Percentiles rank a stretch among this genome's conserved stretches.
Conservation (phyloP, 2,113 vertebrate species). For the Aleadryas rufinucha region DNA sequence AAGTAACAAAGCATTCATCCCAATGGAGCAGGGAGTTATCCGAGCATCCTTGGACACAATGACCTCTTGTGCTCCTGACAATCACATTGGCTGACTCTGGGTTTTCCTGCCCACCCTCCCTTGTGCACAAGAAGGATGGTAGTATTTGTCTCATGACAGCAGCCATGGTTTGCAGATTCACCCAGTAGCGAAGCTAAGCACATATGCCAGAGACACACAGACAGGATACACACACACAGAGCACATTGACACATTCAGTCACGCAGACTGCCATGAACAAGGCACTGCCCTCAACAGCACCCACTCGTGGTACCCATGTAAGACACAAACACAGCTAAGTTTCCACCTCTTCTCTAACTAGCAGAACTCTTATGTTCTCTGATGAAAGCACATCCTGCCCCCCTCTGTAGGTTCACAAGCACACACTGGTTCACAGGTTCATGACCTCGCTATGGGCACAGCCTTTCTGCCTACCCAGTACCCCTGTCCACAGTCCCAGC, state of each 20-base stretch:
- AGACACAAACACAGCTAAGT: background rate
- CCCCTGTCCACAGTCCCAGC: background rate
- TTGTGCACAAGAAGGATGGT: fast-evolving
- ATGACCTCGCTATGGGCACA: background rate
- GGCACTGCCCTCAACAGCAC: background rate
- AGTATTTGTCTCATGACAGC: background rate
- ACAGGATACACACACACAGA: background rate
- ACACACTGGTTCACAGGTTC: background rate
- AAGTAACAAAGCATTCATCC: background rate
- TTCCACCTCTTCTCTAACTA: background rate
- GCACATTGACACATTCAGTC: background rate
- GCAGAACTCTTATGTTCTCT: background rate
- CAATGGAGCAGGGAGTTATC: background rate
- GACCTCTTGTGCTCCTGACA: background rate
- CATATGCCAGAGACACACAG: background rate
- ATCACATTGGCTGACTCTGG: background rate
- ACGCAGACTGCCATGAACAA: background rate
- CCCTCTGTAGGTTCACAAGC: background rate
- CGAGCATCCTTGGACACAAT: background rate
- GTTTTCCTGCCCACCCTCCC: background rate
- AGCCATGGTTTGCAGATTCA: background rate
- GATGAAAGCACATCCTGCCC: background rate
- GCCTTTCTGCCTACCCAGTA: background rate
- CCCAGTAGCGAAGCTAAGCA: background rate
- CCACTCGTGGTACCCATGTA: background rate